Base-by-base conservation (phyloP, 2,797 vertebrate species). In the Rhinichthys osculus region DNA sequence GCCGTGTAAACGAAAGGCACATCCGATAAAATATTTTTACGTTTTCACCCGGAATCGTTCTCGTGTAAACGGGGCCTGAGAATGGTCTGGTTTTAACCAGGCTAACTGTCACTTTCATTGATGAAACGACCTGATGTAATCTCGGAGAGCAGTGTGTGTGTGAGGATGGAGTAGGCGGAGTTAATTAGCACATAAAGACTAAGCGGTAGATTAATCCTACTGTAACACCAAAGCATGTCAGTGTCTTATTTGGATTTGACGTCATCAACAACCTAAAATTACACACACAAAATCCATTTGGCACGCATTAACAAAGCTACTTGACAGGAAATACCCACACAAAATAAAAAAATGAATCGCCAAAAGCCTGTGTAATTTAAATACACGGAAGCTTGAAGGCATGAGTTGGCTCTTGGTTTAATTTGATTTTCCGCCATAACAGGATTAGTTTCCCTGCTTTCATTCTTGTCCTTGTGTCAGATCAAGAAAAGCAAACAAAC, bases 141-240 rank as follows among this genome's bases (percentile, higher is more conserved):
- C 92, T 91, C 33, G 69, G 54, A 81, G 87, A 88, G 83, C 54
- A 88, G 83, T 72, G 71, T 54, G 42, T 74, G 83, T 33, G 14
- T 23, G 71, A 78, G 64, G 19, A 33, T 77, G 42, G 82, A 62
- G 83, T 80, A 78, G 81, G 89, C 87, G 85, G 86, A 81, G 50
- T 89, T 82, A 82, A 85, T 82, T 77, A 81, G 79, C 54, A 57
- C 83, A 88, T 74, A 81, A 83, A 90, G 90, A 90, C 87, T 88
- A 90, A 92, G 81, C 42, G 14, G 27, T 64, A 89, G 87, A 91
- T 93, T 93, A 92, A 87, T 90, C 57, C 83, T 30, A 66, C 57
- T 64, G 57, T 85, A 72, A 78, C 83, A 86, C 88, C 84, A 89
- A 88, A 91, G 85, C 73, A 74, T 62, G 76, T 85, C 82, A 90